Base-by-base conservation (phyloP, 1,140 invertebrate genomes). In the Drosophila pruinosa region DNA sequence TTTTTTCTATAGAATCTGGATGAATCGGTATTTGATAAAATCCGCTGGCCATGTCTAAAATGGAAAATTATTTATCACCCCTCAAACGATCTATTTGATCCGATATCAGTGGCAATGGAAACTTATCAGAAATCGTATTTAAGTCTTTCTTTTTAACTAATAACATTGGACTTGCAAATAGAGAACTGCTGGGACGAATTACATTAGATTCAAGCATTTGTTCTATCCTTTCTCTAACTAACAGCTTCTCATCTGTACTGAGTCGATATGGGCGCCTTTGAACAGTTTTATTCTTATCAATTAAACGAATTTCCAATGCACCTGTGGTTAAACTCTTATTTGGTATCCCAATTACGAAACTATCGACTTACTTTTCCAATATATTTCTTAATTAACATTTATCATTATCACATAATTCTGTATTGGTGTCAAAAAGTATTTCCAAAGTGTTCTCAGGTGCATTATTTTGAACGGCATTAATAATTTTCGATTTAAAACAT, bases 291-390 rank as follows among this genome's bases (percentile, higher is more conserved):
- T 48, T 48, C 5, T 26, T 6, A 7, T 58, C 53, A 38, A 58
- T 43, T 14, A 68, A 59, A n/a, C 34, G 34, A 50, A 52, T 58
- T 58, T 67, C 53, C 22, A 67, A 38, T 38, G 54, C 24, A n/a
- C 53, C 53, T 19, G 24, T 6, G n/a, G 48, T 43, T 4, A 43
- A 47, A 34, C 36, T 10, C 12, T 38, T 38, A 38, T n/a, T 38
- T 38, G 36, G 36, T n/a, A 38, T 38, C 12, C 41, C 41, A 34
- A n/a, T 34, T 21, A 43, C n/a, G n/a, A n/a, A n/a, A n/a, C n/a
- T n/a, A n/a, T n/a, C n/a, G n/a, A n/a, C n/a, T n/a, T n/a, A n/a
- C n/a, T n/a, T n/a, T n/a, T n/a, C n/a, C n/a, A n/a, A n/a, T n/a
- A n/a, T n/a, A n/a, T n/a, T n/a, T n/a, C n/a, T n/a, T n/a, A n/a